These are phyloP conservation scores for Kryphioiulus occultus DNA, from an alignment of 2,888 invertebrate genomes.

Conservation along the genomic window DNA sequence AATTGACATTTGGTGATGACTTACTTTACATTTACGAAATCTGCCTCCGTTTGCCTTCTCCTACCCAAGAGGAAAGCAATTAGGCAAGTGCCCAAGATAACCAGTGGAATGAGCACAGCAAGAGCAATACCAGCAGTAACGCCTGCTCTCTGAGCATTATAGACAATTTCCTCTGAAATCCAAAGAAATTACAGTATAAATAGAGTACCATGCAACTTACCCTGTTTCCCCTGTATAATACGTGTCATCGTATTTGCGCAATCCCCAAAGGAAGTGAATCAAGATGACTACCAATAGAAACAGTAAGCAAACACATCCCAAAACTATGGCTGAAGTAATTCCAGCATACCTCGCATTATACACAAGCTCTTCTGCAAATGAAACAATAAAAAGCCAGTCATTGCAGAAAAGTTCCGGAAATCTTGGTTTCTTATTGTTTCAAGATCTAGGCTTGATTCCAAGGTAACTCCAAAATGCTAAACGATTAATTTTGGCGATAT, in stretches of 20 bases:
- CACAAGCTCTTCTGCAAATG: slow-evolving; percentile 53
- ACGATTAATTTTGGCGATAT: not conserved
- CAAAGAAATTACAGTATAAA: slow-evolving; percentile 24
- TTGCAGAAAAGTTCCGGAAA: slow-evolving; percentile 43
- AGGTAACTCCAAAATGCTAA: not conserved
- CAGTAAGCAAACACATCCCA: slow-evolving; percentile 50
- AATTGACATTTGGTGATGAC: not conserved
- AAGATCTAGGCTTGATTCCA: not conserved
- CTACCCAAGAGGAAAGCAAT: slow-evolving; percentile 49
- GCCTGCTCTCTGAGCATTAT: slow-evolving; percentile 77
- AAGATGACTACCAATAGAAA: slow-evolving; percentile 50
- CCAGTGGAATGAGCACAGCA: slow-evolving; percentile 76
- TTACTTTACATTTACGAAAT: slow-evolving; percentile 41
- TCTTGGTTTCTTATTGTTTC: slow-evolving; percentile 18
- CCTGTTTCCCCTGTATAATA: slow-evolving; percentile 78
- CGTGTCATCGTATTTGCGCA: slow-evolving; percentile 75
- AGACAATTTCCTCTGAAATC: slow-evolving; percentile 71
- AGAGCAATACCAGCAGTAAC: slow-evolving; percentile 79
- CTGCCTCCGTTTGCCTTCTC: slow-evolving; percentile 44
- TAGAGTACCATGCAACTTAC: slow-evolving; percentile 32
- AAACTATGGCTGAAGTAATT: slow-evolving; percentile 53
- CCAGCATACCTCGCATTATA: slow-evolving; percentile 50
- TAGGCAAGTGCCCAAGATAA: slow-evolving; percentile 55
- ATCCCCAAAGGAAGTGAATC: slow-evolving; percentile 43
- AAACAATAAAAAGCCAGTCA: slow-evolving; percentile 44